Base-by-base conservation (phyloP, 1,140 invertebrate species). In the Drosophila nikananu region DNA sequence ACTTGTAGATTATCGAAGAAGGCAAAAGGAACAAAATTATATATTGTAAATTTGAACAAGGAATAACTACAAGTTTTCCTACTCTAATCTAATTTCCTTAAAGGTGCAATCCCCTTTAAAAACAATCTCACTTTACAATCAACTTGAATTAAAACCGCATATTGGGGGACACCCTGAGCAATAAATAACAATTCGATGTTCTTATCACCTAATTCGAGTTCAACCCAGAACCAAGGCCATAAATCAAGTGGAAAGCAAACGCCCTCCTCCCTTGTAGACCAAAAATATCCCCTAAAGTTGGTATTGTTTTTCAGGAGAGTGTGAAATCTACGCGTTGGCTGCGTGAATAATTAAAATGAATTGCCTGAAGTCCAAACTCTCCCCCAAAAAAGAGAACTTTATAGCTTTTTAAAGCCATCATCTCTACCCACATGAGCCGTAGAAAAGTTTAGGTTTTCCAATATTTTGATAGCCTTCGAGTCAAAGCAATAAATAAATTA, bases 121-220 rank as follows among this genome's bases (percentile, higher is more conserved):
- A 64, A 73, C 71, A 87, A 89, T 83, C 63, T 68, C 23, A 79
- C 67, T 67, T 65, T 55, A 76, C 52, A 73, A 70, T 77, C 72
- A 49, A 67, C 42, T 59, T 25, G 70, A 86, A 81, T 90, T 72
- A 72, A 89, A 73, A 48, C 55, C 66, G 35, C 76, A 76, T 57
- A 37, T 30, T 30, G 44, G 19, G 25, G 17, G 39, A 67, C 61
- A 64, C 57, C 30, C 21, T 27, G 15, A 49, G 61, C 86, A 52
- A 89, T 89, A 89, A 89, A 90, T 89, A 78, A 90, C 86, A 89
- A 89, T 89, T 87, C 84, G 84, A 87, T 87, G 84, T 89, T 89
- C 84, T 89, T 89, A 89, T 89, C 84, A 84, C 84, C 87, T 79
- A 84, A 79, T 57, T 57, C 54, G 35, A 57, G 21, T 81, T 70